A percentile compares a stretch with the other conserved stretches of the same genome.
Evolutionary conservation across 2,113 vertebrate genomes (phyloP).

Genomic region (Microcebus jonahi): DNA sequence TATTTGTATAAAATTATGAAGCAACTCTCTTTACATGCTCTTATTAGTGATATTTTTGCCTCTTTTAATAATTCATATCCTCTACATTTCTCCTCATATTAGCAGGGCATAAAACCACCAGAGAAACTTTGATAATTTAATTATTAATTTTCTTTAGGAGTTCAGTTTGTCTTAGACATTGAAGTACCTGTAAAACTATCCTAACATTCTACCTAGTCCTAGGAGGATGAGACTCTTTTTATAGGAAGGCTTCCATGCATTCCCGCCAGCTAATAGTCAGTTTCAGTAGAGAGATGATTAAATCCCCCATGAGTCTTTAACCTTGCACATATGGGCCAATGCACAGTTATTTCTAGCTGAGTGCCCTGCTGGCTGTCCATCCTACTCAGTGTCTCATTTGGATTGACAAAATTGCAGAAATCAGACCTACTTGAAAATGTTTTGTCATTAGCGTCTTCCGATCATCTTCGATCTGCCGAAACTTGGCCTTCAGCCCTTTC

Average conservation of each 20-base stretch:
- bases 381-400: constrained; percentile 41
- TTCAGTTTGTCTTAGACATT: background rate
- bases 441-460: constrained; percentile 96
- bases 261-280: constrained; percentile 67
- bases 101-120: background rate
- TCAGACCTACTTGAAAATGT: constrained; percentile 94
- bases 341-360: constrained; percentile 54
- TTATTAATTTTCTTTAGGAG: background rate
- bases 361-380: background rate
- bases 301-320: constrained; percentile 10
- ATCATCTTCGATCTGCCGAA: constrained; percentile 97
- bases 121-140: background rate
- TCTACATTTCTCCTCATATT: background rate
- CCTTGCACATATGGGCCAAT: background rate
- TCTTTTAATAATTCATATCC: background rate
- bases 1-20: constrained; percentile 5
- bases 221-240: constrained; percentile 22
- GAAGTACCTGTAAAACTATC: constrained; percentile 39
- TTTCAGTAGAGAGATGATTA: constrained; percentile 42
- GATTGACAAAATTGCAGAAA: constrained; percentile 52
- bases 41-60: background rate
- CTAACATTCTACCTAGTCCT: constrained; percentile 4
- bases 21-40: background rate
- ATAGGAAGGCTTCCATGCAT: constrained; percentile 38
- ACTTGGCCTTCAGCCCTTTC: constrained; percentile 97